Evolutionary conservation across 1,140 invertebrate species (phyloP).

Genomic region (Drosophila parvula): DNA sequence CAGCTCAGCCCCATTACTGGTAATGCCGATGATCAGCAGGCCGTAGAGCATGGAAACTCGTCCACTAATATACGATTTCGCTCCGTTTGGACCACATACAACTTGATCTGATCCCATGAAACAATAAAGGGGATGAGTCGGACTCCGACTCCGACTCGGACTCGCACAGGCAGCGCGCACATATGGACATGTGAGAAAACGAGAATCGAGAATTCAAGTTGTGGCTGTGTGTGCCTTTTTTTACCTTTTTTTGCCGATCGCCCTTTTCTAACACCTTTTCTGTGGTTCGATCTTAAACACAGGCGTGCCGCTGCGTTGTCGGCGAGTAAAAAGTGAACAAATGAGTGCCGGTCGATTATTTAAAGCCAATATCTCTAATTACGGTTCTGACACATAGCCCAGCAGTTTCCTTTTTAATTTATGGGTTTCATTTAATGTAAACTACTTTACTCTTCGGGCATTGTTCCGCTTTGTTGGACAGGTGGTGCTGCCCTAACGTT

Average conservation of each 20-base stretch:
- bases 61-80: conserved; percentile 44
- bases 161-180: conserved; percentile 21
- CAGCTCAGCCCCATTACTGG: conserved; percentile 46
- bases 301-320: conserved; percentile 76
- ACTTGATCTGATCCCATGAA: conserved; percentile 43
- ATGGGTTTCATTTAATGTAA: conserved; percentile 69
- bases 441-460: conserved; percentile 56
- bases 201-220: conserved; percentile 25
- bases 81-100: conserved; percentile 50
- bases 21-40: conserved; percentile 54
- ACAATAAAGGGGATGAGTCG: conserved; percentile 46
- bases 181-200: conserved; percentile 37
- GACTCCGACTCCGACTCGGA: background rate
- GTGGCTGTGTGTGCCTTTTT: conserved; percentile 35
- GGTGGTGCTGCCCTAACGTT: conserved; percentile 41
- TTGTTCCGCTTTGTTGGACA: conserved; percentile 67
- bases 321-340: conserved; percentile 73
- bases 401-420: conserved; percentile 75
- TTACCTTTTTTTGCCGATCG: conserved; percentile 58
- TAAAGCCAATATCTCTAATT: conserved; percentile 77
- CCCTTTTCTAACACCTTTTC: conserved; percentile 76
- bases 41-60: conserved; percentile 45
- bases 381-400: conserved; percentile 72
- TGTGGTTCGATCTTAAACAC: conserved; percentile 60
- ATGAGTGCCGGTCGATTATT: conserved; percentile 63